Percentiles rank a stretch among this genome's conserved stretches.
These are phyloP conservation scores for Poeciliopsis paucimaculata DNA, from an alignment of 2,797 vertebrate genomes.

Conservation along the genomic window DNA sequence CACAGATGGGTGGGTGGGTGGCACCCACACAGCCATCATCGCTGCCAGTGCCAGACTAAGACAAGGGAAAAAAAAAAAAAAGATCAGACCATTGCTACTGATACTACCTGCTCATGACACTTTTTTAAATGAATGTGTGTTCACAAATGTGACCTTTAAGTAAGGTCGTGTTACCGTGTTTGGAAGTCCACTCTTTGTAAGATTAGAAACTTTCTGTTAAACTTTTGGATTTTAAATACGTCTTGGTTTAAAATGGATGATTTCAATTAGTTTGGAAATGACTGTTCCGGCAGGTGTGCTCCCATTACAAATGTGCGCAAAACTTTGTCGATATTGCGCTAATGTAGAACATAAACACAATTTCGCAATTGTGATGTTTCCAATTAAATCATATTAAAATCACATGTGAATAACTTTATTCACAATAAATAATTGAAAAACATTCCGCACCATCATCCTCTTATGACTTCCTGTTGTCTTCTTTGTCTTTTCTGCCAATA, in stretches of 20 bases:
- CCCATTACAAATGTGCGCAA: too few relatives aligned
- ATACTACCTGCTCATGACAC: conserved; percentile 44
- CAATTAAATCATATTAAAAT: too few relatives aligned
- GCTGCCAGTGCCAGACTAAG: conserved; percentile 46
- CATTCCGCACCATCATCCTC: too few relatives aligned
- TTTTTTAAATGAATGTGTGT: not conserved
- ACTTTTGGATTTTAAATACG: not conserved
- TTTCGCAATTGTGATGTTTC: too few relatives aligned
- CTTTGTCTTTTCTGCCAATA: too few relatives aligned
- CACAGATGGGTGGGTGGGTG: conserved; percentile 80
- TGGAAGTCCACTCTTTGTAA: not conserved
- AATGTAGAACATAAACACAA: too few relatives aligned
- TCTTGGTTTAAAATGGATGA: not conserved
- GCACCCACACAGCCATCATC: conserved; percentile 60
- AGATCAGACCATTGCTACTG: conserved; percentile 23
- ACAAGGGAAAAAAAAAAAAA: conserved; percentile 38
- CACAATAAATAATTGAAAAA: too few relatives aligned
- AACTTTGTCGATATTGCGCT: too few relatives aligned
- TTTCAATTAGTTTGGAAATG: not conserved
- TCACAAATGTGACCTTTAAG: conserved; percentile 22
- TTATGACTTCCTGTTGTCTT: too few relatives aligned
- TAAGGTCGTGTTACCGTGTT: conserved; percentile 8
- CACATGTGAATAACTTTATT: too few relatives aligned
- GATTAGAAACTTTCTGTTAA: not conserved
- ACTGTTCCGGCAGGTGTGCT: too few relatives aligned